Conservation (phyloP, 1,140 invertebrate genomes). For the Bombus haemorrhoidalis region DNA sequence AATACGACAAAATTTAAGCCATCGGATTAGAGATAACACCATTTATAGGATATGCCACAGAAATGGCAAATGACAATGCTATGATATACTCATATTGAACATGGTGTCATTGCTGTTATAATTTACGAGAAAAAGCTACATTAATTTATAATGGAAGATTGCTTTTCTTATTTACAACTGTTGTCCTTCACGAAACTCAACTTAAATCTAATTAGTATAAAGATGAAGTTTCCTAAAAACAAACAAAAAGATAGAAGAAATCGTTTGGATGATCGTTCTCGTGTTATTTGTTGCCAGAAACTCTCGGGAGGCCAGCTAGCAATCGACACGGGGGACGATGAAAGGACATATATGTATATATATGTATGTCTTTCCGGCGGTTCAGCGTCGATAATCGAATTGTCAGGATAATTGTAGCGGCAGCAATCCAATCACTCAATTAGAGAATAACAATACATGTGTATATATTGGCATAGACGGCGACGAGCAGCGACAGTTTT, state of each 20-base stretch:
- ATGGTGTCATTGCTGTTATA: too few relatives aligned
- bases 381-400: conserved; percentile 26
- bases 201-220: too few relatives aligned
- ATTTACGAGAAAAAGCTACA: too few relatives aligned
- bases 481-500: conserved; percentile 54
- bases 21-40: too few relatives aligned
- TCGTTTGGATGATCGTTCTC: not conserved
- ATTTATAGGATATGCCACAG: too few relatives aligned
- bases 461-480: conserved; percentile 34
- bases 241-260: too few relatives aligned
- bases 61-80: too few relatives aligned
- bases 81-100: too few relatives aligned
- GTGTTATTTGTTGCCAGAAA: not conserved
- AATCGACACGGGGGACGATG: not conserved
- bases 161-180: too few relatives aligned
- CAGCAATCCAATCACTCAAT: conserved; percentile 60
- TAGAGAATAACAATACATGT: conserved; percentile 55
- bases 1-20: too few relatives aligned
- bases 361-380: not conserved
- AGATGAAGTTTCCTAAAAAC: not conserved
- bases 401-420: conserved; percentile 44
- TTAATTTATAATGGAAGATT: too few relatives aligned
- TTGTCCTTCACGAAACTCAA: too few relatives aligned
- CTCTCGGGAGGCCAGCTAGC: not conserved
- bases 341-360: conserved; percentile 3